Evolutionary conservation across 2,888 invertebrate species (phyloP).

Genomic region (Myopa testacea): DNA sequence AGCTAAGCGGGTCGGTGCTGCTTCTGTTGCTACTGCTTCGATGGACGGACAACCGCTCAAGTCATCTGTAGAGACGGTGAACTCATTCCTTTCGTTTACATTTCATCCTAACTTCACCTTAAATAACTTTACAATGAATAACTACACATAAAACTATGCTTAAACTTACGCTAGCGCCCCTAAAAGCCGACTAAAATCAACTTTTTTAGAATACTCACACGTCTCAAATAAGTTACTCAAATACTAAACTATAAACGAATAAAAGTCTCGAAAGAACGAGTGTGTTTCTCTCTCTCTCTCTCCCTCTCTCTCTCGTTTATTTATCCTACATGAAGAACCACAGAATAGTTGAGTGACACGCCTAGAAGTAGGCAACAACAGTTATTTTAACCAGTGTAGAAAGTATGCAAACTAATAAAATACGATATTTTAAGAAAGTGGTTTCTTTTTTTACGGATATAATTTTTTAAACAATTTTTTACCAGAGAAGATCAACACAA

Average conservation of each 20-base stretch:
- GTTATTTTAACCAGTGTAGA: background rate
- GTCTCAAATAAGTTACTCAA: slow-evolving; percentile 21
- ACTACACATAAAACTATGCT: slow-evolving; percentile 48
- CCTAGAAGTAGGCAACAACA: background rate
- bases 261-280: slow-evolving; percentile 1
- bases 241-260: background rate
- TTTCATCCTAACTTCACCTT: background rate
- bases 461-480: background rate
- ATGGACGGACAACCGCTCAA: background rate
- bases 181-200: slow-evolving; percentile 35
- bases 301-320: background rate
- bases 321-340: background rate
- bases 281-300: too few species aligned
- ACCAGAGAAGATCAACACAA: background rate
- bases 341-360: background rate
- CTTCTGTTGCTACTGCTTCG: slow-evolving; percentile 22
- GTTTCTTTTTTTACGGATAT: background rate
- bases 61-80: slow-evolving; percentile 21
- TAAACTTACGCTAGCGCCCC: slow-evolving; percentile 34
- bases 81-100: background rate
- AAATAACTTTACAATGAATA: slow-evolving; percentile 22
- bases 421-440: background rate
- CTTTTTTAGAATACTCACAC: slow-evolving; percentile 45
- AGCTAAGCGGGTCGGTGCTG: slow-evolving; percentile 57
- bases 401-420: background rate